Evolutionary conservation across 2,888 invertebrate genomes (phyloP).

Genomic region (Chymomyza caudatula): DNA sequence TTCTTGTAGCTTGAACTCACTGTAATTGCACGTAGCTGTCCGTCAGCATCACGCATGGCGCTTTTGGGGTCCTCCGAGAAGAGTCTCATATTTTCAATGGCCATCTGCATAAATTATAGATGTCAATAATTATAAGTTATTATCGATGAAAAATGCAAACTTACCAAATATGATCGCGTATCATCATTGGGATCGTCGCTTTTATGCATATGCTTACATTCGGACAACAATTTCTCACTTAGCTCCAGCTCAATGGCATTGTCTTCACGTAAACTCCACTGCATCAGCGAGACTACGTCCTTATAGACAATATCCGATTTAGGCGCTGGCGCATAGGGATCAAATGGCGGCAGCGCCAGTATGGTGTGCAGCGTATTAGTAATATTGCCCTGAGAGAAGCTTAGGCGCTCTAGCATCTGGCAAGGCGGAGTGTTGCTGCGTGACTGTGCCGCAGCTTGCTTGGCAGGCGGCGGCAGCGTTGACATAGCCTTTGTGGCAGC

Average conservation of each 20-base stretch:
- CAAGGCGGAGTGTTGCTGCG: slow-evolving; percentile 35
- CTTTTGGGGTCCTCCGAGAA: slow-evolving; percentile 63
- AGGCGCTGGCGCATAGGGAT: slow-evolving; percentile 70
- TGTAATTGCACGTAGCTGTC: slow-evolving; percentile 69
- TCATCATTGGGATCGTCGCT: slow-evolving; percentile 62
- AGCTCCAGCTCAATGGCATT: slow-evolving; percentile 73
- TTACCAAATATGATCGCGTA: slow-evolving; percentile 66
- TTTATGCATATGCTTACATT: slow-evolving; percentile 49
- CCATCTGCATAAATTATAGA: slow-evolving; percentile 41
- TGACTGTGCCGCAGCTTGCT: slow-evolving; percentile 22
- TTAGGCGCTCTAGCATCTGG: slow-evolving; percentile 54
- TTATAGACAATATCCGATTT: slow-evolving; percentile 72
- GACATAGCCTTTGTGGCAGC: slow-evolving; percentile 26
- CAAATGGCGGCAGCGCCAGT: slow-evolving; percentile 71
- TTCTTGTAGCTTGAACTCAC: slow-evolving; percentile 36
- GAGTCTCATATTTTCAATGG: slow-evolving; percentile 59
- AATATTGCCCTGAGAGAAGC: slow-evolving; percentile 61
- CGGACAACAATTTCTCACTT: slow-evolving; percentile 67
- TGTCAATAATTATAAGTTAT: neutral
- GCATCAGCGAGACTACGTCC: slow-evolving; percentile 72
- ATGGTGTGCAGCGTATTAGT: slow-evolving; percentile 68
- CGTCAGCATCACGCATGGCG: slow-evolving; percentile 60
- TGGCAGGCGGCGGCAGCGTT: slow-evolving; percentile 35
- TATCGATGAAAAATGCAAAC: too few relatives aligned
- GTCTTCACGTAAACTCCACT: slow-evolving; percentile 72